phyloP scores from a whole-genome alignment of 1,140 invertebrate species.

The Pentalonia nigronervosa region DNA sequence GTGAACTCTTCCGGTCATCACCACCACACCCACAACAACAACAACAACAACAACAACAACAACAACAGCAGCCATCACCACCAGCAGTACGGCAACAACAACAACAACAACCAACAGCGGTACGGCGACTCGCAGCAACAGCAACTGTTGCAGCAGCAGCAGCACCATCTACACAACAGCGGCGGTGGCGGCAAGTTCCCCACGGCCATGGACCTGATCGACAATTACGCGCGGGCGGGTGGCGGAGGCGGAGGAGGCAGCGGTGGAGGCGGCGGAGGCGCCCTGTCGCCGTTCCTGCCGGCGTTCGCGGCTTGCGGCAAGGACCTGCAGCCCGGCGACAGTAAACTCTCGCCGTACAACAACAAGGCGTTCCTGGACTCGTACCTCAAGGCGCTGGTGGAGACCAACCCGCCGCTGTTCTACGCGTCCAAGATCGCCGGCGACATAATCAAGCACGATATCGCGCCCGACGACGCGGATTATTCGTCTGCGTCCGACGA shows the following conservation, averaged over 20 bases:
- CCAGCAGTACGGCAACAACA: not conserved
- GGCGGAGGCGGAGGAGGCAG: not conserved
- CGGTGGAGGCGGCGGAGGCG: not conserved
- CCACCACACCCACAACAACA: not conserved
- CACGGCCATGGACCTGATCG: slow-evolving; percentile 26
- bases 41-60: not conserved
- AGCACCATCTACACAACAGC: not conserved
- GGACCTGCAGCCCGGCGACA: not conserved
- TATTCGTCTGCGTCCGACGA: slow-evolving; percentile 49
- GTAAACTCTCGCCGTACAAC: slow-evolving; percentile 4
- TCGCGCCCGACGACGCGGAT: slow-evolving; percentile 44
- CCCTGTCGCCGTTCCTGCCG: slow-evolving; percentile 34
- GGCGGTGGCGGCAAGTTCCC: not conserved
- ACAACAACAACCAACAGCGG: not conserved
- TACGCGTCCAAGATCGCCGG: slow-evolving; percentile 46
- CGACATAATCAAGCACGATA: slow-evolving; percentile 45
- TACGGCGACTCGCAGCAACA: not conserved
- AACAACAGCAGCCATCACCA: not conserved
- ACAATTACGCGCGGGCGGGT: slow-evolving; percentile 16
- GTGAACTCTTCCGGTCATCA: slow-evolving; percentile 63
- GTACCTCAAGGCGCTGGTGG: slow-evolving; percentile 40
- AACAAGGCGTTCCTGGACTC: slow-evolving; percentile 54
- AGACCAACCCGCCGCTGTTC: slow-evolving; percentile 44
- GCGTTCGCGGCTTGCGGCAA: slow-evolving; percentile 13
- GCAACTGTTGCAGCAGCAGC: not conserved